These are phyloP conservation scores for Rhinopomastus cyanomelas DNA, from an alignment of 2,113 vertebrate species.

Conservation along the genomic window DNA sequence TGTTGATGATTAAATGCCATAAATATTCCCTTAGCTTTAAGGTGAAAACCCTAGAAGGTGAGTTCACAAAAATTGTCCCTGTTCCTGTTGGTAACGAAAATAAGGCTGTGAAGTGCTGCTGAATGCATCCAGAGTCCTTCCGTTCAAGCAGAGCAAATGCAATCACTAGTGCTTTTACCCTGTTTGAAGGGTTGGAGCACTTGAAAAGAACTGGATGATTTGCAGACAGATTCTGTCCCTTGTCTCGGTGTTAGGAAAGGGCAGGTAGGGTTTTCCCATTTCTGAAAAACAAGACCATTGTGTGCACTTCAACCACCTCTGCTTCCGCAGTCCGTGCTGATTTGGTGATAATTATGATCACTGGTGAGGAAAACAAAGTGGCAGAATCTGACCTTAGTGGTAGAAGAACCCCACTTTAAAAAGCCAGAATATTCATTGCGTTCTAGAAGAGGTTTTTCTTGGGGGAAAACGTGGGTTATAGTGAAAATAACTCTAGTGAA, in stretches of 20 bases:
- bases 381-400: neutral
- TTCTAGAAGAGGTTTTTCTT: neutral
- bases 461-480: neutral
- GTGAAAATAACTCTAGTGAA: neutral
- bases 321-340: neutral
- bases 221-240: slow-evolving; percentile 14
- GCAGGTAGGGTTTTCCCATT: neutral
- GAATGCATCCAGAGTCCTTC: neutral
- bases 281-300: slow-evolving; percentile 13
- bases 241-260: neutral
- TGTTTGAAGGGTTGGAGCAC: slow-evolving; percentile 6
- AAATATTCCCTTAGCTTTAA: neutral
- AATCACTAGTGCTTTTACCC: slow-evolving; percentile 1
- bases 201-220: slow-evolving; percentile 3
- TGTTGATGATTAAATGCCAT: neutral
- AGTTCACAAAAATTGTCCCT: neutral
- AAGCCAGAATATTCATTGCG: neutral
- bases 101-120: neutral
- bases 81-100: slow-evolving; percentile 13
- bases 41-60: neutral
- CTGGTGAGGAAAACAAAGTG: neutral
- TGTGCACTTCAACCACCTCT: neutral
- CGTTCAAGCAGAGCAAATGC: slow-evolving; percentile 42
- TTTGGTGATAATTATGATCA: neutral
- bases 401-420: neutral